A percentile compares a stretch with the other conserved stretches of the same genome.
These are phyloP conservation scores for Chelonia mydas DNA, from an alignment of 2,797 vertebrate genomes.

Conservation along the genomic window DNA sequence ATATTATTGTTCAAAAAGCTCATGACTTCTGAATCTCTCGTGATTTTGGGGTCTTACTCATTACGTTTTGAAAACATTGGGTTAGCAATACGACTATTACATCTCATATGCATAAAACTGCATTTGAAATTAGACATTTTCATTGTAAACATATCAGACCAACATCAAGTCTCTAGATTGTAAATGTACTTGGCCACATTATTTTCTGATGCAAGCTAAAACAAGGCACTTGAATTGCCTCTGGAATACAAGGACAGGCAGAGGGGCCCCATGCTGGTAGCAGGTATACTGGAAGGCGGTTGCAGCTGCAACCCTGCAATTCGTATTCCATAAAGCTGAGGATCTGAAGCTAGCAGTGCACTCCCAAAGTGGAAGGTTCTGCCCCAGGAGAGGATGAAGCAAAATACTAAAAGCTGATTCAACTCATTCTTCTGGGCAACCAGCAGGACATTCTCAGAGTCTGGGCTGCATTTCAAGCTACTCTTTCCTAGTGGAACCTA, in stretches of 20 bases:
- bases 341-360: background rate
- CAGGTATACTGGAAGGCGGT: too few species aligned
- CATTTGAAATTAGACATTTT: too few species aligned
- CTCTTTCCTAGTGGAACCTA: background rate
- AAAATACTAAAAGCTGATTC: background rate
- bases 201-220: too few species aligned
- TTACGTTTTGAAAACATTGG: background rate
- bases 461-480: background rate
- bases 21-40: background rate
- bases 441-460: background rate
- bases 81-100: background rate
- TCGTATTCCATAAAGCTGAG: background rate
- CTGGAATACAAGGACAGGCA: too few species aligned
- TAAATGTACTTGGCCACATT: too few species aligned
- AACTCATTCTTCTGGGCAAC: background rate
- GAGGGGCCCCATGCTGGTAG: too few species aligned
- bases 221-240: too few species aligned
- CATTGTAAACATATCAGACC: too few species aligned
- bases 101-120: too few species aligned
- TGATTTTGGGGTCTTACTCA: background rate
- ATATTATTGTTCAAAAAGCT: background rate
- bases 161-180: too few species aligned
- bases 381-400: background rate
- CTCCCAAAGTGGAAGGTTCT: background rate
- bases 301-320: background rate